Conservation (phyloP, 1,140 invertebrate species). For the Coelopa frigida region DNA sequence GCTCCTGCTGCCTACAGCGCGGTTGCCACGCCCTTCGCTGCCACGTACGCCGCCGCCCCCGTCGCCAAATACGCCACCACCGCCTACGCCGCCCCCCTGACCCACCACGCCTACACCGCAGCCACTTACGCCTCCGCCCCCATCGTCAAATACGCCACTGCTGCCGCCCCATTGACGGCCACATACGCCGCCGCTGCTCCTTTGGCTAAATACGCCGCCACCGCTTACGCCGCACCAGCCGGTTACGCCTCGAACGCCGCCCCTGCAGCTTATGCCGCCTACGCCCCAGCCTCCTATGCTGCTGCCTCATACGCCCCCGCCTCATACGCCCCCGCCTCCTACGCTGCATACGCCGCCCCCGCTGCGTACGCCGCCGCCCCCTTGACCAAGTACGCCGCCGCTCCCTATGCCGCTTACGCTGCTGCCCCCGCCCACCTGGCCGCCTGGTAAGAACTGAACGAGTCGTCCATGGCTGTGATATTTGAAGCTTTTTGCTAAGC, state of each 20-base stretch:
- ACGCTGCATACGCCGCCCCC: constrained; percentile 23
- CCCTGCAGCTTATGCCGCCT: constrained; percentile 39
- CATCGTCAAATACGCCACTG: too few relatives aligned
- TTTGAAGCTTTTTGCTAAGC: too few relatives aligned
- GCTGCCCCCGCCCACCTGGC: constrained; percentile 33
- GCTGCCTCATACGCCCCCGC: constrained; percentile 31
- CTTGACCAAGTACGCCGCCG: too few relatives aligned
- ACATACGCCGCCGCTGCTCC: constrained; percentile 43
- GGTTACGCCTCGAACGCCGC: constrained; percentile 14
- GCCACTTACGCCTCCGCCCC: too few relatives aligned
- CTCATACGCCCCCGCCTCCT: too few relatives aligned
- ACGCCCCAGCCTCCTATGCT: constrained; percentile 33
- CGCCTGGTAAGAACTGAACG: too few relatives aligned
- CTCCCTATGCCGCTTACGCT: constrained; percentile 32
- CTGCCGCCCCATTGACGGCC: too few relatives aligned
- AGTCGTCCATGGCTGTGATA: too few relatives aligned
- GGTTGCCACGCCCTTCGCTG: constrained; percentile 36
- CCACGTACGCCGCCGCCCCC: constrained; percentile 38
- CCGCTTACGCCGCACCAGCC: constrained; percentile 6
- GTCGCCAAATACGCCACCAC: constrained; percentile 41
- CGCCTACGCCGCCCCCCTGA: constrained; percentile 46
- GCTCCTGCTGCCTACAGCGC: constrained; percentile 35
- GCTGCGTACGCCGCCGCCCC: constrained; percentile 41
- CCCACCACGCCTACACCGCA: constrained; percentile 20
- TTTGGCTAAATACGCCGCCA: constrained; percentile 42